Evolutionary conservation across 2,797 vertebrate species (phyloP).

Genomic region (Coluber constrictor): DNA sequence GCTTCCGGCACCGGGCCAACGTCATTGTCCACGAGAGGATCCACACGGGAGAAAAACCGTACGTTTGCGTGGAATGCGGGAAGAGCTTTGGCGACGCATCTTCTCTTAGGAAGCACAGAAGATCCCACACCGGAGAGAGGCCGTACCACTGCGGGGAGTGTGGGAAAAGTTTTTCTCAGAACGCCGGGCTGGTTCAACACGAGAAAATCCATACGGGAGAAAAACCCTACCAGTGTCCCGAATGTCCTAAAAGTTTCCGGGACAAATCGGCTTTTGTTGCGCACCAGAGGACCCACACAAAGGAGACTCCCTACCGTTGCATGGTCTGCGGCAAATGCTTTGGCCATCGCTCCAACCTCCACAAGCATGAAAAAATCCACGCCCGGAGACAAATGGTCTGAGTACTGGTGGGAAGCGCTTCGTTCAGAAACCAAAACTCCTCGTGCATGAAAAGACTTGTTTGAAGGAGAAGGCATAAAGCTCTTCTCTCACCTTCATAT

Average conservation of each 20-base stretch:
- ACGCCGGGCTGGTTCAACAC: slow-evolving; percentile 56
- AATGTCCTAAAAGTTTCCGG: slow-evolving; percentile 24
- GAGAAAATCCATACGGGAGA: slow-evolving; percentile 33
- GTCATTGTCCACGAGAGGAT: slow-evolving; percentile 47
- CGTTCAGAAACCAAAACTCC: background rate
- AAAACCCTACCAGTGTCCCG: slow-evolving; percentile 7
- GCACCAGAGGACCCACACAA: slow-evolving; percentile 15
- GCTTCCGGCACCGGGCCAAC: slow-evolving; percentile 64
- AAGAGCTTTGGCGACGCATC: slow-evolving; percentile 47
- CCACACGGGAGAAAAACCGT: slow-evolving; percentile 35
- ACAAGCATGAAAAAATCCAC: slow-evolving; percentile 23
- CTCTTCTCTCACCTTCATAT: background rate
- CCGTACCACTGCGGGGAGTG: slow-evolving; percentile 61
- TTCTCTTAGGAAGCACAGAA: slow-evolving; percentile 56
- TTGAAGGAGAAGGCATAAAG: background rate
- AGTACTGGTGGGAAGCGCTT: background rate
- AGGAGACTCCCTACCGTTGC: slow-evolving; percentile 9
- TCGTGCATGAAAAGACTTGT: background rate
- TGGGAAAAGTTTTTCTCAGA: slow-evolving; percentile 61
- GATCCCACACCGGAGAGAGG: slow-evolving; percentile 55
- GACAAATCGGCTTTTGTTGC: slow-evolving; percentile 9
- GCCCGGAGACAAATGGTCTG: background rate
- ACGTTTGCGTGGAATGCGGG: slow-evolving; percentile 44
- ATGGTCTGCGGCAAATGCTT: slow-evolving; percentile 13
- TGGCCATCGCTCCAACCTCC: slow-evolving; percentile 27